Evolutionary conservation across 2,888 invertebrate genomes (phyloP).

Genomic region (Parnassius mnemosyne): DNA sequence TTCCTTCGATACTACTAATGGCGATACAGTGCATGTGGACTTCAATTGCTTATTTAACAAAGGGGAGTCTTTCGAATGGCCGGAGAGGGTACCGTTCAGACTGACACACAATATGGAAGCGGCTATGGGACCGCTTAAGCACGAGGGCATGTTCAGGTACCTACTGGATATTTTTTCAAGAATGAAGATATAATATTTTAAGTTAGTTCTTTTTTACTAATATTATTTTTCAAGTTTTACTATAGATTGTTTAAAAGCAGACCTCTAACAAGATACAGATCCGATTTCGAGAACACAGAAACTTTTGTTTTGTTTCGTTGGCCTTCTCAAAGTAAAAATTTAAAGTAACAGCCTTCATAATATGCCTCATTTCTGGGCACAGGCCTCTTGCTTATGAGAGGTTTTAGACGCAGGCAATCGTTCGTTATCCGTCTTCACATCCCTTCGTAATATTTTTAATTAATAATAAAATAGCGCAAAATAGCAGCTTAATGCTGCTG

Average conservation of each 20-base stretch:
- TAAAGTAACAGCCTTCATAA: too few species aligned
- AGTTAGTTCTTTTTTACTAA: background rate
- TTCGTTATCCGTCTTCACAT: background rate
- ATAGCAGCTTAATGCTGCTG: too few species aligned
- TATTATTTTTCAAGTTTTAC: too few species aligned
- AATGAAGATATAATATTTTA: background rate
- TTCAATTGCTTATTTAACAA: constrained; percentile 98
- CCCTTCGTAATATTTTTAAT: background rate
- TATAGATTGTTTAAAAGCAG: too few species aligned
- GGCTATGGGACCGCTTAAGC: constrained; percentile 96
- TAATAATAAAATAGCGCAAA: background rate
- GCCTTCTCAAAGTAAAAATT: too few species aligned
- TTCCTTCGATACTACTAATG: constrained; percentile 93
- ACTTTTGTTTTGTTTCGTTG: too few species aligned
- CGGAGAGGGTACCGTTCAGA: constrained; percentile 94
- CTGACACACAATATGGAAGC: constrained; percentile 98
- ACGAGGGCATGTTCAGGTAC: constrained; percentile 91
- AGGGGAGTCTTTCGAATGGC: constrained; percentile 92
- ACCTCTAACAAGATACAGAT: too few species aligned
- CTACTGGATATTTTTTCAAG: background rate
- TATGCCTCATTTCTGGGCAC: too few species aligned
- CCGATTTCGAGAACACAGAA: too few species aligned
- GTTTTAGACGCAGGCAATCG: background rate
- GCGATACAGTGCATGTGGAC: constrained; percentile 98
- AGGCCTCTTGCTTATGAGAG: too few species aligned